Evolutionary conservation across 2,113 vertebrate genomes (phyloP).

Genomic region (Diphyllodes magnificus): DNA sequence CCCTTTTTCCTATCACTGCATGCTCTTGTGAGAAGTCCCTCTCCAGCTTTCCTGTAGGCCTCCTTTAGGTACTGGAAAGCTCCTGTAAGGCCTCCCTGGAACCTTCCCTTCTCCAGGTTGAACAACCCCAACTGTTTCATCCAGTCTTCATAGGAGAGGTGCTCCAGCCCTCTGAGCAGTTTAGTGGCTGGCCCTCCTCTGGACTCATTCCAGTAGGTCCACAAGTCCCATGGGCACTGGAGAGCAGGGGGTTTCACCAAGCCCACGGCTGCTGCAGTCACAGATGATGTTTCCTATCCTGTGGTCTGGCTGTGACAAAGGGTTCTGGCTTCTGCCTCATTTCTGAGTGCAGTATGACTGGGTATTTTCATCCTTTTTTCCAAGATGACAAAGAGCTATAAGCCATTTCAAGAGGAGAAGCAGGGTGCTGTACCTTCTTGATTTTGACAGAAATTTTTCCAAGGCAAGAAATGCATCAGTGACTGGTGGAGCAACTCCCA

Average conservation of each 20-base stretch:
- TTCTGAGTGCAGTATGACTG: neutral
- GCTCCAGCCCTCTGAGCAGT: neutral
- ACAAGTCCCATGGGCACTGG: neutral
- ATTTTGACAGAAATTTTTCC: neutral
- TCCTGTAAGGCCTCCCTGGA: neutral
- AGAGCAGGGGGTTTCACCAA: neutral
- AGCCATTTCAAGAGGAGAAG: neutral
- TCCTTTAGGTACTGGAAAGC: neutral
- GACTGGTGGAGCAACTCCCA: neutral
- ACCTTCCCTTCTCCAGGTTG: neutral
- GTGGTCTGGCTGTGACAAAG: fast-evolving
- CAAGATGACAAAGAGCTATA: neutral
- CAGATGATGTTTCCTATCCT: fast-evolving
- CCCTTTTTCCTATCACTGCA: neutral
- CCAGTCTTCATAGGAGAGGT: neutral
- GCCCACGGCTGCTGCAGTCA: fast-evolving
- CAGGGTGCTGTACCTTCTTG: fast-evolving
- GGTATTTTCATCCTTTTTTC: neutral
- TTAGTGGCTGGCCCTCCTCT: neutral
- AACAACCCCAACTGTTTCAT: neutral
- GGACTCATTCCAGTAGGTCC: neutral
- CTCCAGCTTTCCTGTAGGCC: neutral
- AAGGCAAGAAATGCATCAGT: neutral
- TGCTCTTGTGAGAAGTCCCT: neutral
- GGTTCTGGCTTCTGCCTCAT: neutral